A percentile compares a stretch with the other conserved stretches of the same genome.
Evolutionary conservation across 53 echinoderm and acorn worm species (phyloP).

Genomic region (Patiria pectinifera): DNA sequence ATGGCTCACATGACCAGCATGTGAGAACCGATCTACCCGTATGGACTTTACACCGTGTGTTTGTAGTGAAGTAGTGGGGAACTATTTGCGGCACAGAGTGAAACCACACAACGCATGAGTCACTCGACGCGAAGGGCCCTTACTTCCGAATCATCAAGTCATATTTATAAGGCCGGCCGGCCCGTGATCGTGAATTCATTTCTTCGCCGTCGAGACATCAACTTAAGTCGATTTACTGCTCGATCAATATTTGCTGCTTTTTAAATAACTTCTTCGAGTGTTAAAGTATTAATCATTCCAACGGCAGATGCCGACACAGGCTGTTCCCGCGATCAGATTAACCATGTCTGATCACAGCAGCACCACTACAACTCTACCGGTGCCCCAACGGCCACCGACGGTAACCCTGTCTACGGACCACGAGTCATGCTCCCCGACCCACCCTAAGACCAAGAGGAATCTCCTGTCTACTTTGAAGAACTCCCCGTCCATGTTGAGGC

Average conservation of each 20-base stretch:
- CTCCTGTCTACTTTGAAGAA: constrained; percentile 71
- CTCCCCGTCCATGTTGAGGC: constrained; percentile 72
- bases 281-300: neutral
- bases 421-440: constrained; percentile 20
- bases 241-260: neutral
- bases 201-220: neutral
- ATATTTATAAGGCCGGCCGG: neutral
- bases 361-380: neutral
- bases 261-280: neutral
- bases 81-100: neutral
- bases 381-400: neutral
- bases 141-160: neutral
- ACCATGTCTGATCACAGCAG: constrained; percentile 42
- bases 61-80: neutral
- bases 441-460: constrained; percentile 44
- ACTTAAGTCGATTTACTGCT: neutral
- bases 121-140: neutral
- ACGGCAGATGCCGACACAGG: constrained; percentile 30
- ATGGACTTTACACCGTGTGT: neutral
- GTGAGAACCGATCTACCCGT: neutral
- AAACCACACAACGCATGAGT: constrained; percentile 13
- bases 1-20: constrained; percentile 8
- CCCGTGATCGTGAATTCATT: constrained; percentile 8
- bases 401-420: constrained; percentile 38
- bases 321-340: constrained; percentile 8